A percentile compares a stretch with the other conserved stretches of the same genome.
phyloP scores from a whole-genome alignment of 2,113 vertebrate species.

The Thamnaconus septentrionalis region DNA sequence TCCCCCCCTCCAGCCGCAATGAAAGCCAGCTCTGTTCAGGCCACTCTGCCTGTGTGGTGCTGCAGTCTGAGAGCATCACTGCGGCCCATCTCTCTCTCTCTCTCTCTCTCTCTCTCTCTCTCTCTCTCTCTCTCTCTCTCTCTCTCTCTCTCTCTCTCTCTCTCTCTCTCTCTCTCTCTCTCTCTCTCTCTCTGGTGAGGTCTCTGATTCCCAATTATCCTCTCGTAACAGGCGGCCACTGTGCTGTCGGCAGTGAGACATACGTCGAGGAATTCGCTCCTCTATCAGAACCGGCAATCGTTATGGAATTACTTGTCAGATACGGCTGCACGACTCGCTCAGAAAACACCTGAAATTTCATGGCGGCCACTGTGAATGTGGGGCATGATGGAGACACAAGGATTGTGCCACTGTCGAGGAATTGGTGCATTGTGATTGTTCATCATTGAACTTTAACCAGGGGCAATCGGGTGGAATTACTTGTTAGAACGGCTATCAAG shows the following conservation, averaged over 20 bases:
- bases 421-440: no score
- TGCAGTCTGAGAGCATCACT: slow-evolving; percentile 51
- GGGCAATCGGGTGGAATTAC: no score
- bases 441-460: no score
- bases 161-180: no score
- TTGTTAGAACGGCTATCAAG: no score
- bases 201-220: slow-evolving; percentile 23
- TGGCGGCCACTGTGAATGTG: no score
- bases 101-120: no score
- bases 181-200: slow-evolving; percentile 52
- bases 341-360: neutral
- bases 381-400: no score
- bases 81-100: slow-evolving; percentile 50
- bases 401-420: no score
- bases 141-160: slow-evolving; percentile 38
- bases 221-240: slow-evolving; percentile 40
- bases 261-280: slow-evolving; percentile 36
- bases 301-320: slow-evolving; percentile 14
- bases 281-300: slow-evolving; percentile 25
- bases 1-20: slow-evolving; percentile 46
- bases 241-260: slow-evolving; percentile 44
- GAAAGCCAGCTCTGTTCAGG: slow-evolving; percentile 48
- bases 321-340: neutral
- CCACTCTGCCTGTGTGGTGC: slow-evolving; percentile 49
- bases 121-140: slow-evolving; percentile 10